These are phyloP conservation scores for Agonopterix arenella DNA, from an alignment of 2,888 invertebrate genomes.

Conservation along the genomic window DNA sequence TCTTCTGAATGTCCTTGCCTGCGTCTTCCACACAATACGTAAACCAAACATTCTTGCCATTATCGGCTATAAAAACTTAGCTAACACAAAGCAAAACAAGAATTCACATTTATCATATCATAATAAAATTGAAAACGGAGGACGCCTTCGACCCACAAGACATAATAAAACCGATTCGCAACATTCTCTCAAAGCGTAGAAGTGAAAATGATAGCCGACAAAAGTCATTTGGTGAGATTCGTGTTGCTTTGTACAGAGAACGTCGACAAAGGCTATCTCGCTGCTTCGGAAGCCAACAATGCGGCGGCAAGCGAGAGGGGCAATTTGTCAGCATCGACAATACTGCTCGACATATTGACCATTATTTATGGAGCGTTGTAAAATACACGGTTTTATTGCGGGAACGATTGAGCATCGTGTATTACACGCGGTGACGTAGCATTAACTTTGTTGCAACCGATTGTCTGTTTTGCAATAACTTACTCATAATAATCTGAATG, in stretches of 20 bases:
- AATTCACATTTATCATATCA: conserved; percentile 60
- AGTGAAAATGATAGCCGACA: conserved; percentile 71
- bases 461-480: conserved; percentile 11
- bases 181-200: conserved; percentile 45
- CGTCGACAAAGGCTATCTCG: conserved; percentile 50
- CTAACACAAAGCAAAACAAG: conserved; percentile 43
- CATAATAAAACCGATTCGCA: conserved; percentile 62
- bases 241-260: conserved; percentile 43
- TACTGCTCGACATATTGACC: conserved; percentile 70
- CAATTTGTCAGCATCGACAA: conserved; percentile 76
- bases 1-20: conserved; percentile 31
- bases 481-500: neutral
- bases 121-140: conserved; percentile 40
- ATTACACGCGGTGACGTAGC: conserved; percentile 57
- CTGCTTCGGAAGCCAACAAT: conserved; percentile 61
- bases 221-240: conserved; percentile 54
- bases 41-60: conserved; percentile 49
- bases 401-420: conserved; percentile 66
- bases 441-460: conserved; percentile 49
- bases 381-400: conserved; percentile 70
- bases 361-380: conserved; percentile 72
- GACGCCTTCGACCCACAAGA: conserved; percentile 43
- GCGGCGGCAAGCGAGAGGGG: conserved; percentile 61
- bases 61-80: conserved; percentile 36
- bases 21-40: conserved; percentile 37